A percentile compares a stretch with the other conserved stretches of the same genome.
These are phyloP conservation scores for Nomada fucata DNA, from an alignment of 2,888 invertebrate genomes.

Conservation along the genomic window DNA sequence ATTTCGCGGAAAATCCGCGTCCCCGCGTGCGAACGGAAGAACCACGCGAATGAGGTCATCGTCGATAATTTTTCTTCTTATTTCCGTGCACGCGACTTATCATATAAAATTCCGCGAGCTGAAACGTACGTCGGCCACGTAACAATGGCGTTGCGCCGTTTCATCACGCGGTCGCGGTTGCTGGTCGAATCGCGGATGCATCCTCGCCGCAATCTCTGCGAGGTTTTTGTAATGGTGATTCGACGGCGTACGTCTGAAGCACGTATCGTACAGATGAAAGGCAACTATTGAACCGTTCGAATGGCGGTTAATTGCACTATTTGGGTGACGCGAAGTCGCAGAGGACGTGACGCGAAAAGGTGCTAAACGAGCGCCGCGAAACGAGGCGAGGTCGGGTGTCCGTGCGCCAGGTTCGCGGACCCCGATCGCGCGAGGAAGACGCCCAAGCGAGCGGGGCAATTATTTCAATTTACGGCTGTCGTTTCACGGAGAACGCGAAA, in stretches of 20 bases:
- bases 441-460: too few relatives aligned
- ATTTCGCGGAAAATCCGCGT: conserved; percentile 45
- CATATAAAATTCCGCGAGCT: not conserved
- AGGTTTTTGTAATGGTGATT: conserved; percentile 1
- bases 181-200: not conserved
- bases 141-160: not conserved
- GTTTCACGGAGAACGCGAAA: conserved; percentile 6
- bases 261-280: not conserved
- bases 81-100: not conserved
- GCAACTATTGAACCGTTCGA: not conserved
- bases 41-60: conserved; percentile 32
- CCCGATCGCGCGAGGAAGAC: too few relatives aligned
- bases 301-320: not conserved
- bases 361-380: too few relatives aligned
- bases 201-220: too few relatives aligned
- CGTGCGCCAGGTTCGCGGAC: too few relatives aligned
- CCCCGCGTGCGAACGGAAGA: conserved; percentile 17
- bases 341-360: not conserved
- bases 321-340: too few relatives aligned
- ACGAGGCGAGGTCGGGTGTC: too few relatives aligned
- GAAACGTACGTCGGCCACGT: not conserved
- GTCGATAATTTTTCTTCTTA: conserved; percentile 7
- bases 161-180: too few relatives aligned
- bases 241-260: not conserved
- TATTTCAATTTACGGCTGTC: not conserved